Evolutionary conservation across 2,888 invertebrate species (phyloP).

Genomic region (Leucoma salicis): DNA sequence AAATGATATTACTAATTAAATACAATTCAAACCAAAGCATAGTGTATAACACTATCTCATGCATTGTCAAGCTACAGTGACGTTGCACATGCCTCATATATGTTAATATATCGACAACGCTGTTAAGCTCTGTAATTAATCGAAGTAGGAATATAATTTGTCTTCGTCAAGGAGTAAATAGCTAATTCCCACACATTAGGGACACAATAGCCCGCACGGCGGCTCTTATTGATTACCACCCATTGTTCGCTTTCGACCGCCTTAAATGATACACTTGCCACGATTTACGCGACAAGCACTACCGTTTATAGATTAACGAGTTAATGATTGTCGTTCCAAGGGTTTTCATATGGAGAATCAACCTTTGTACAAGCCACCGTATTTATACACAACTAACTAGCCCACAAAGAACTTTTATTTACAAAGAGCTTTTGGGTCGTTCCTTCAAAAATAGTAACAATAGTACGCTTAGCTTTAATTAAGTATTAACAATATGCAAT

Average conservation of each 20-base stretch:
- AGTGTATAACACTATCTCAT: too few relatives aligned
- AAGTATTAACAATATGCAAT: too few relatives aligned
- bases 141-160: conserved; percentile 74
- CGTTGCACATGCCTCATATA: conserved; percentile 34
- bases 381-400: conserved; percentile 7
- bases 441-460: neutral
- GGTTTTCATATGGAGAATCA: conserved; percentile 25
- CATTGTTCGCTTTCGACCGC: conserved; percentile 71
- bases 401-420: conserved; percentile 6
- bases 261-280: conserved; percentile 73
- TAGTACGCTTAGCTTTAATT: too few relatives aligned
- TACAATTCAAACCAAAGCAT: too few relatives aligned
- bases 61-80: conserved; percentile 24
- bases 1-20: too few relatives aligned
- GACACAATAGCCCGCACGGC: conserved; percentile 68
- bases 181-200: conserved; percentile 80
- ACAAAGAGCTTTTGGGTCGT: conserved; percentile 7
- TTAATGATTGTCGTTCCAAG: conserved; percentile 44
- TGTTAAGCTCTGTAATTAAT: conserved; percentile 78
- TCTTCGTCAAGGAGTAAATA: conserved; percentile 79
- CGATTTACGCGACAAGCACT: conserved; percentile 60
- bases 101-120: conserved; percentile 65
- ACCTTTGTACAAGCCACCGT: conserved; percentile 22
- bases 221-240: conserved; percentile 76
- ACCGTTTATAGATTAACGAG: conserved; percentile 58